A percentile compares a stretch with the other conserved stretches of the same genome.
These are phyloP conservation scores for Euproctis similis DNA, from an alignment of 2,888 invertebrate species.

Conservation along the genomic window DNA sequence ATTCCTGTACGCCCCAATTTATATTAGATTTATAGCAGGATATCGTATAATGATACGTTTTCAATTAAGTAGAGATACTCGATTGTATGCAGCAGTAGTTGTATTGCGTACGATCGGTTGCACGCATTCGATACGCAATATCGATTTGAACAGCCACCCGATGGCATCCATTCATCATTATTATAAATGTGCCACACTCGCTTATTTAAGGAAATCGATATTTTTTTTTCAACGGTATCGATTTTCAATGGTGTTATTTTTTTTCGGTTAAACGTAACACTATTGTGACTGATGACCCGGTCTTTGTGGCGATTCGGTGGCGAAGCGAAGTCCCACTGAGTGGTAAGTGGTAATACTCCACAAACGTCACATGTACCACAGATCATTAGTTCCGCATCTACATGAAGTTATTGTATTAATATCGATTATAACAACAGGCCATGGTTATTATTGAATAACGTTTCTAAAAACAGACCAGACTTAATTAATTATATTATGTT, in stretches of 20 bases:
- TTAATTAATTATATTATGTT: constrained; percentile 50
- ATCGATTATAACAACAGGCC: constrained; percentile 67
- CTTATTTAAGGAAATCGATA: constrained; percentile 77
- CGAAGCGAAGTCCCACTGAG: constrained; percentile 44
- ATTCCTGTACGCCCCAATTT: constrained; percentile 55
- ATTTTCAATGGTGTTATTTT: constrained; percentile 61
- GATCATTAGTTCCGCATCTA: constrained; percentile 62
- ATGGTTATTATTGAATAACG: constrained; percentile 51
- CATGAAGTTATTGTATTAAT: constrained; percentile 65
- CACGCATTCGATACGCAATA: constrained; percentile 67
- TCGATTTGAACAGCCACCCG: constrained; percentile 59
- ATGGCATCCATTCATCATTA: constrained; percentile 73
- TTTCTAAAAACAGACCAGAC: constrained; percentile 47
- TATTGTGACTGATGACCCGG: constrained; percentile 67
- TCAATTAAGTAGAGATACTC: constrained; percentile 69
- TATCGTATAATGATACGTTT: constrained; percentile 57
- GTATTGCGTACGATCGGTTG: constrained; percentile 53
- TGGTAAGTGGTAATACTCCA: too few species aligned
- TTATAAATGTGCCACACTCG: constrained; percentile 74
- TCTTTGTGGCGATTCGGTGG: constrained; percentile 39
- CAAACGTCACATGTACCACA: constrained; percentile 39
- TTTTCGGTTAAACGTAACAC: constrained; percentile 66
- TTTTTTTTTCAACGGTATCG: constrained; percentile 71
- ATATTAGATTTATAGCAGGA: constrained; percentile 62
- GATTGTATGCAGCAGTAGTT: constrained; percentile 49